A percentile compares a stretch with the other conserved stretches of the same genome.
phyloP scores from a whole-genome alignment of 2,797 vertebrate species.

The Pseudochirops cupreus region DNA sequence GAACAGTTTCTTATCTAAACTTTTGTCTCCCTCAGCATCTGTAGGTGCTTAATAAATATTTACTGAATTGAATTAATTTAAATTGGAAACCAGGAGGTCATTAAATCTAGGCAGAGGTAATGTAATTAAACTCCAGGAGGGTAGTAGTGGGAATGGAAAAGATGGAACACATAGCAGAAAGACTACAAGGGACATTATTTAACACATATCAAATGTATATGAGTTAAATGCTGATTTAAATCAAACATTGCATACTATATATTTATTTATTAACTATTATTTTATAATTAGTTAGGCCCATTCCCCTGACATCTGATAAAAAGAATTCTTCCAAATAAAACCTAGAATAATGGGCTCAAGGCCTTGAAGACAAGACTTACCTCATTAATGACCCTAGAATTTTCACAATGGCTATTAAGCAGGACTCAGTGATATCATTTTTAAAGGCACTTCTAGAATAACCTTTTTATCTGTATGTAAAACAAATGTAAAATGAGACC shows the following conservation, averaged over 20 bases:
- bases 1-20: background rate
- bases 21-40: background rate
- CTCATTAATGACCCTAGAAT: background rate
- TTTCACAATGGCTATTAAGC: constrained; percentile 15
- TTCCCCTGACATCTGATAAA: background rate
- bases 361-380: constrained; percentile 1
- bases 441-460: constrained; percentile 12
- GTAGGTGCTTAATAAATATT: background rate
- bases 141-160: background rate
- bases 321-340: background rate
- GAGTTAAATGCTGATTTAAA: constrained; percentile 37
- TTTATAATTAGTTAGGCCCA: background rate
- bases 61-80: background rate
- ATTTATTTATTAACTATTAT: background rate
- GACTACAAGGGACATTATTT: constrained; percentile 26
- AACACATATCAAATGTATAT: background rate
- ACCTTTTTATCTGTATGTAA: constrained; percentile 6
- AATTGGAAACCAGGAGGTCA: background rate
- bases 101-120: background rate
- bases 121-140: background rate
- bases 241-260: background rate
- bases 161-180: background rate
- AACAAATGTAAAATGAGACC: background rate
- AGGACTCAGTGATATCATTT: constrained; percentile 12
- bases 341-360: constrained; percentile 11